phyloP scores from a whole-genome alignment of 2,888 invertebrate genomes.

The Hemistola chrysoprasaria region DNA sequence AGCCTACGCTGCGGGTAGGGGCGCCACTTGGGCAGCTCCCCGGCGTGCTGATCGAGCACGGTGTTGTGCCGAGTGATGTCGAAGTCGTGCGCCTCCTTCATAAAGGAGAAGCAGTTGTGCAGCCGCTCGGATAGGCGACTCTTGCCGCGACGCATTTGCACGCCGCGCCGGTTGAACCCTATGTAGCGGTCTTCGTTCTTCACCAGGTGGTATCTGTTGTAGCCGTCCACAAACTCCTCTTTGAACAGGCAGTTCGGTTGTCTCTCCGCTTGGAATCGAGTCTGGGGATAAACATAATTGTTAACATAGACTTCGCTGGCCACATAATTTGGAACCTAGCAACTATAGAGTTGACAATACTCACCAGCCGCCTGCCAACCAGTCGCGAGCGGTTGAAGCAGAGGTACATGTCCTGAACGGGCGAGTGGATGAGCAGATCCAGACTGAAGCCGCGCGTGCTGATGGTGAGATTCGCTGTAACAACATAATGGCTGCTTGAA shows the following conservation, averaged over 20 bases:
- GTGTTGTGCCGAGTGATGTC: conserved; percentile 84
- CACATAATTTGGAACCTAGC: too few species aligned
- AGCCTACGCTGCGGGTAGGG: conserved; percentile 65
- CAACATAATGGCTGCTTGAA: too few species aligned
- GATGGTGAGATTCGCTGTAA: conserved; percentile 86
- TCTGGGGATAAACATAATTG: conserved; percentile 51
- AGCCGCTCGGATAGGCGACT: conserved; percentile 62
- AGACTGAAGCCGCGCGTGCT: conserved; percentile 82
- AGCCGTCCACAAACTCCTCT: conserved; percentile 84
- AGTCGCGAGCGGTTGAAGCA: conserved; percentile 89
- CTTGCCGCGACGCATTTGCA: conserved; percentile 76
- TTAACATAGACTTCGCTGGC: too few species aligned
- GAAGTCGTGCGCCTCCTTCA: conserved; percentile 84
- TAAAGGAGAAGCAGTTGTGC: conserved; percentile 84
- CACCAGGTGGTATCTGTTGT: conserved; percentile 84
- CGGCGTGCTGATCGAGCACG: conserved; percentile 59
- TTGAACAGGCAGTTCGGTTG: conserved; percentile 84
- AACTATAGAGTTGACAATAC: conserved; percentile 30
- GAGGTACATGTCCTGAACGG: conserved; percentile 87
- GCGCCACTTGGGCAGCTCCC: conserved; percentile 67
- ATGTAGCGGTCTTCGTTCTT: conserved; percentile 83
- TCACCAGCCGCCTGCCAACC: conserved; percentile 86
- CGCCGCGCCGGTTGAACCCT: conserved; percentile 84
- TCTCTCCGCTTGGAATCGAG: conserved; percentile 81
- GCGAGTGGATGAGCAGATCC: conserved; percentile 86